Percentiles rank a stretch among this genome's conserved stretches.
Conservation (phyloP, 1,140 invertebrate species). For the Mycetomoellerius zeteki region DNA sequence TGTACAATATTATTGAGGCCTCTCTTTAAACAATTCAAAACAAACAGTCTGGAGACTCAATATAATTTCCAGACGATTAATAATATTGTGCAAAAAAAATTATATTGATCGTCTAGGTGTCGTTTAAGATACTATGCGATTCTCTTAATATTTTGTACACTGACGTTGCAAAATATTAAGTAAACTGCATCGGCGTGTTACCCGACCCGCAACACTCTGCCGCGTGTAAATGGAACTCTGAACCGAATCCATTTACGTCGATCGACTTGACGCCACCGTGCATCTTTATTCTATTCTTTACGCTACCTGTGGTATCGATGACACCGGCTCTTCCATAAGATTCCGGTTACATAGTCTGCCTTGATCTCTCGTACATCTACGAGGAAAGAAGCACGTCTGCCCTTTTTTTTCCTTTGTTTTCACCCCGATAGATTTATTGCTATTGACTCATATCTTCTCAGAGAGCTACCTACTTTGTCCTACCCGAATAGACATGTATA, state of each 20-base stretch:
- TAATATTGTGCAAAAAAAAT: too few relatives aligned
- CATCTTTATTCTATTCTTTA: slow-evolving; percentile 49
- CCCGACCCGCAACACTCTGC: slow-evolving; percentile 13
- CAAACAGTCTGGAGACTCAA: too few relatives aligned
- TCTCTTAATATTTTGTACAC: too few relatives aligned
- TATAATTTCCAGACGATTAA: too few relatives aligned
- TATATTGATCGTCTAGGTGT: too few relatives aligned
- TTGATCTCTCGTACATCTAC: slow-evolving; percentile 42
- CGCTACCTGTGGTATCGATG: slow-evolving; percentile 51
- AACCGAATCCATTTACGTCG: slow-evolving; percentile 58
- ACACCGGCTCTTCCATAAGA: slow-evolving; percentile 60
- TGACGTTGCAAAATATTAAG: slow-evolving; percentile 17
- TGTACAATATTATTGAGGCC: too few relatives aligned
- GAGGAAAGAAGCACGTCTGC: slow-evolving; percentile 2
- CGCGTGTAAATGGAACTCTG: slow-evolving; percentile 45
- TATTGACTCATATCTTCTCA: slow-evolving; percentile 53
- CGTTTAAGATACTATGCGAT: not conserved
- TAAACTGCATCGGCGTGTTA: not conserved
- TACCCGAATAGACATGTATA: slow-evolving; percentile 40
- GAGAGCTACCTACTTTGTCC: slow-evolving; percentile 11
- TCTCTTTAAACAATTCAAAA: too few relatives aligned
- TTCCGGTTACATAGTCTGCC: slow-evolving; percentile 61
- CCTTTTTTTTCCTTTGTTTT: slow-evolving; percentile 14
- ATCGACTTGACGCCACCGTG: slow-evolving; percentile 55
- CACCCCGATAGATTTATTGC: slow-evolving; percentile 43